Conservation (phyloP, 2,113 vertebrate genomes). For the Urocitellus parryii region DNA sequence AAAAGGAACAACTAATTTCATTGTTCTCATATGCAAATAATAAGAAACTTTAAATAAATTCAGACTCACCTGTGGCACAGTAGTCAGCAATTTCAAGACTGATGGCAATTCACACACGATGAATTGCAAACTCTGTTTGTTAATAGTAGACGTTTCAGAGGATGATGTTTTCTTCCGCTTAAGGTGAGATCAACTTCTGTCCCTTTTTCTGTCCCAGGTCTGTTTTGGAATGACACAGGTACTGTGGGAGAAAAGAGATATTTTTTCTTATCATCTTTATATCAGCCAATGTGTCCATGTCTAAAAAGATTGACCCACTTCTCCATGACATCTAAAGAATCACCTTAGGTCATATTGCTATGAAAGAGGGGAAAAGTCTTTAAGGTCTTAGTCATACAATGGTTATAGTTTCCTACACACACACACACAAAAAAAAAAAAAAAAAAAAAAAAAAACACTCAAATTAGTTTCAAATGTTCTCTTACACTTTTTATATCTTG, state of each 20-base stretch:
- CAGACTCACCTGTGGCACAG: neutral
- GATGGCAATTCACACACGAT: neutral
- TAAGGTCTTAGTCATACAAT: neutral
- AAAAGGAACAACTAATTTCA: neutral
- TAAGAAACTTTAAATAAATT: neutral
- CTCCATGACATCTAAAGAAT: neutral
- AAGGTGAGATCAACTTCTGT: neutral
- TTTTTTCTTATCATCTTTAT: neutral
- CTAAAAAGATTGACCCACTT: neutral
- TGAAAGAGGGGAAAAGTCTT: neutral
- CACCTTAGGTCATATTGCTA: neutral
- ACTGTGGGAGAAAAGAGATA: neutral
- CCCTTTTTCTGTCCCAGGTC: fast-evolving
- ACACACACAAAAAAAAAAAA: too few relatives aligned
- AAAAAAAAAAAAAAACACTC: neutral
- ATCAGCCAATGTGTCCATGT: neutral
- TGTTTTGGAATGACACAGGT: neutral
- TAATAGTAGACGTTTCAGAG: neutral
- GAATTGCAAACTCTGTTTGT: neutral
- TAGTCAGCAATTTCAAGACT: neutral
- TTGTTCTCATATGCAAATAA: neutral
- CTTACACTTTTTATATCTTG: neutral
- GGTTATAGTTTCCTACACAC: neutral
- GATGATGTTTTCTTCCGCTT: neutral
- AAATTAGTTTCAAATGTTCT: neutral